These are phyloP conservation scores for Pteronura brasiliensis DNA, from an alignment of 2,113 vertebrate species.

Conservation along the genomic window DNA sequence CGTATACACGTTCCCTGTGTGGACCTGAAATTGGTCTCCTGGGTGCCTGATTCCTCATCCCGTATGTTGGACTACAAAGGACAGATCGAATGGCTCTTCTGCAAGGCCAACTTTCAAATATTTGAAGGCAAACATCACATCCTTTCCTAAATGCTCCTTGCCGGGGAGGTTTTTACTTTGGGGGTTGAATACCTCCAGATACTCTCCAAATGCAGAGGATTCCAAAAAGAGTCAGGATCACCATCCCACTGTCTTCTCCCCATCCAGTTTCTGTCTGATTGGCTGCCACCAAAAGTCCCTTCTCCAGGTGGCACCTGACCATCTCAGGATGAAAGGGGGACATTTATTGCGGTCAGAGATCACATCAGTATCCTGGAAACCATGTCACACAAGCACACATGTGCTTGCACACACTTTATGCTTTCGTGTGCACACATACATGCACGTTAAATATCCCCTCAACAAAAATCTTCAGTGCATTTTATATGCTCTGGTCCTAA, in stretches of 20 bases:
- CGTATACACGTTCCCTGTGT: rapidly evolving
- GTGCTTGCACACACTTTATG: neutral
- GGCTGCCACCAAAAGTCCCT: neutral
- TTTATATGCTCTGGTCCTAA: neutral
- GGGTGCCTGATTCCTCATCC: rapidly evolving
- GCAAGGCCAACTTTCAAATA: rapidly evolving
- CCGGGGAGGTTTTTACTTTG: rapidly evolving
- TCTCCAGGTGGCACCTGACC: rapidly evolving
- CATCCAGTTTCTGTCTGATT: rapidly evolving
- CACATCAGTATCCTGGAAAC: too few relatives aligned
- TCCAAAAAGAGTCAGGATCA: neutral
- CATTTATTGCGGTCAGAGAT: rapidly evolving
- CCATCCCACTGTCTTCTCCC: rapidly evolving
- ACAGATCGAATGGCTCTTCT: rapidly evolving
- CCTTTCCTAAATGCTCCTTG: rapidly evolving
- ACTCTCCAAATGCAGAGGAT: neutral
- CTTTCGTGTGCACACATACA: neutral
- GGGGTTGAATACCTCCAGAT: neutral
- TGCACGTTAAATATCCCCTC: too few relatives aligned
- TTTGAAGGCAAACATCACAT: neutral
- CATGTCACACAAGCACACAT: rapidly evolving
- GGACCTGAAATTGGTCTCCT: rapidly evolving
- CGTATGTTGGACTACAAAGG: rapidly evolving
- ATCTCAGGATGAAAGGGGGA: neutral
- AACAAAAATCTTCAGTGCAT: rapidly evolving